These are phyloP conservation scores for Triops longicaudatus DNA, from an alignment of 1,140 invertebrate species.

Conservation along the genomic window DNA sequence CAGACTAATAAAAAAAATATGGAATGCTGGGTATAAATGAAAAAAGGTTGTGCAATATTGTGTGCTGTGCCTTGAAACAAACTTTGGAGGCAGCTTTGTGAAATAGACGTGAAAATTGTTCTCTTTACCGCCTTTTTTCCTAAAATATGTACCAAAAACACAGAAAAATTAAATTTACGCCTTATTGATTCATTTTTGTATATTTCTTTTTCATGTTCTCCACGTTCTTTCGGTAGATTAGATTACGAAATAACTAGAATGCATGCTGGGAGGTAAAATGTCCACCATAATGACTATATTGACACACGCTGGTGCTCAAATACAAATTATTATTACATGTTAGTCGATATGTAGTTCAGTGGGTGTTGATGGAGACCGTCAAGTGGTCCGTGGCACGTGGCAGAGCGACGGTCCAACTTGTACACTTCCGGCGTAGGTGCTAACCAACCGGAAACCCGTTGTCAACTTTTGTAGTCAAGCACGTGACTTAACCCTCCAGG, in stretches of 20 bases:
- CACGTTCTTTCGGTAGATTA: not conserved
- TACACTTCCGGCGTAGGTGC: not conserved
- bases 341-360: not conserved
- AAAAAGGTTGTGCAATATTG: too few species aligned
- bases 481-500: not conserved
- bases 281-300: not conserved
- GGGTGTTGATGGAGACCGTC: conserved; percentile 4
- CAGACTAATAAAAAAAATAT: too few species aligned
- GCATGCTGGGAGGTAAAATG: not conserved
- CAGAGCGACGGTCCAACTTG: not conserved
- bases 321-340: not conserved
- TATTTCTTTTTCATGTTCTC: not conserved
- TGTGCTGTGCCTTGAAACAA: too few species aligned
- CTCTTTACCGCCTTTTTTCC: too few species aligned
- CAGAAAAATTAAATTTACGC: not conserved
- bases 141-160: not conserved
- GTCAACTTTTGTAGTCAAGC: conserved; percentile 6
- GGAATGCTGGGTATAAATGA: too few species aligned
- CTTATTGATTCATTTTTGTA: not conserved
- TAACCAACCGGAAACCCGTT: conserved; percentile 14
- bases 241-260: not conserved
- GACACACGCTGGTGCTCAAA: not conserved
- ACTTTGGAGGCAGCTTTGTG: too few species aligned
- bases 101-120: too few species aligned
- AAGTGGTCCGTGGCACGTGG: conserved; percentile 4